Conservation (phyloP, 37 sponge, comb jelly and placozoan genomes). For the Axinella damicornis region DNA sequence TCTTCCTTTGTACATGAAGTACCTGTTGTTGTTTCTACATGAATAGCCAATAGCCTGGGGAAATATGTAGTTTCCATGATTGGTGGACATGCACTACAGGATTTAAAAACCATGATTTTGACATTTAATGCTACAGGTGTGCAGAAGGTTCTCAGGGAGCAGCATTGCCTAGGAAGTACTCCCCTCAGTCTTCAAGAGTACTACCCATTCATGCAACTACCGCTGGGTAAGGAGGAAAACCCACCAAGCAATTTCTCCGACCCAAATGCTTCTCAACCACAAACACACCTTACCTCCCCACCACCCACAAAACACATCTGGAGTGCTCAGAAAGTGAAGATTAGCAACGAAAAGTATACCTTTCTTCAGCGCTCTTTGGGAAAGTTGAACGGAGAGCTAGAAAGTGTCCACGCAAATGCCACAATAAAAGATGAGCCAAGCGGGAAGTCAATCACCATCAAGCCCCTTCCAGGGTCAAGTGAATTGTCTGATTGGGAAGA, state of each 20-base stretch:
- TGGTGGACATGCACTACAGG: background rate
- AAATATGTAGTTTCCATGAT: no score
- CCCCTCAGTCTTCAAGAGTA: background rate
- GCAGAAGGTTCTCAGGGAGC: background rate
- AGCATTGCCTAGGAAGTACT: background rate
- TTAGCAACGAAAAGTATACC: background rate
- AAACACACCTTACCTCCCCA: background rate
- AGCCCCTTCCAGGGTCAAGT: background rate
- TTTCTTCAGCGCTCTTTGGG: background rate
- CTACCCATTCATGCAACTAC: constrained; percentile 10
- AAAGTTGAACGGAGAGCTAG: background rate
- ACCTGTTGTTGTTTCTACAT: no score
- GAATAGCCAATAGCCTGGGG: no score
- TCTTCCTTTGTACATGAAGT: no score
- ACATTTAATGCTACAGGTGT: background rate
- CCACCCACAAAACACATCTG: background rate
- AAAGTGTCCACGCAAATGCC: background rate
- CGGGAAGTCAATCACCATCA: background rate
- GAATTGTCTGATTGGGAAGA: background rate
- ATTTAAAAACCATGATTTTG: no score
- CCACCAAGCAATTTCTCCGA: background rate
- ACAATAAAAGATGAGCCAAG: background rate
- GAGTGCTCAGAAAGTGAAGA: background rate
- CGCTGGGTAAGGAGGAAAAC: background rate
- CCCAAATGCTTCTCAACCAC: background rate